phyloP scores from a whole-genome alignment of 1,140 invertebrate genomes.

The Rhagoletis pomonella region DNA sequence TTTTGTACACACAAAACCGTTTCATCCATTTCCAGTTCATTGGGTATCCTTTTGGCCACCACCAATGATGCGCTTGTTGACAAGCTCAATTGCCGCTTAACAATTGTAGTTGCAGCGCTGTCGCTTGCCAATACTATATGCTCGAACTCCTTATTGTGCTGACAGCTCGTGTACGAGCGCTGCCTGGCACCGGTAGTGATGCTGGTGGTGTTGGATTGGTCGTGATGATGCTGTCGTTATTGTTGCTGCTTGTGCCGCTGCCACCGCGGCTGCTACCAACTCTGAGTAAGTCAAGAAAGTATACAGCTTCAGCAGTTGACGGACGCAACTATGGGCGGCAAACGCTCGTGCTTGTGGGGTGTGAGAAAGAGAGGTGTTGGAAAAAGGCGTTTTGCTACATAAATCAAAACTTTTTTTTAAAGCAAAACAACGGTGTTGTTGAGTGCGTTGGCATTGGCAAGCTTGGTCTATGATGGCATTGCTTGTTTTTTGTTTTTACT shows the following conservation, averaged over 20 bases:
- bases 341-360: constrained; percentile 34
- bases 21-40: background rate
- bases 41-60: constrained; percentile 25
- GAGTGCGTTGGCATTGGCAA: background rate
- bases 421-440: background rate
- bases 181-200: background rate
- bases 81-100: constrained; percentile 47
- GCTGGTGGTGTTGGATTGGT: background rate
- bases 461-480: background rate
- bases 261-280: background rate
- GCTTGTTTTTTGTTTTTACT: constrained; percentile 24
- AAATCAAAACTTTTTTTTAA: constrained; percentile 37
- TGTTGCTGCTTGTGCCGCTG: background rate
- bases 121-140: background rate
- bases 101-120: background rate
- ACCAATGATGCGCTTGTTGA: constrained; percentile 45
- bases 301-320: background rate
- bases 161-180: constrained; percentile 6
- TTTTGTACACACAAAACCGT: background rate
- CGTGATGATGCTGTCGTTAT: background rate
- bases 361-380: constrained; percentile 47
- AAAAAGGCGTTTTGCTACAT: constrained; percentile 49
- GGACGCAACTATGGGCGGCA: constrained; percentile 1
- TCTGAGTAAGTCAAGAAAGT: background rate
- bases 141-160: constrained; percentile 35